Conservation (phyloP, 2,113 vertebrate genomes). For the Siniperca knerii region DNA sequence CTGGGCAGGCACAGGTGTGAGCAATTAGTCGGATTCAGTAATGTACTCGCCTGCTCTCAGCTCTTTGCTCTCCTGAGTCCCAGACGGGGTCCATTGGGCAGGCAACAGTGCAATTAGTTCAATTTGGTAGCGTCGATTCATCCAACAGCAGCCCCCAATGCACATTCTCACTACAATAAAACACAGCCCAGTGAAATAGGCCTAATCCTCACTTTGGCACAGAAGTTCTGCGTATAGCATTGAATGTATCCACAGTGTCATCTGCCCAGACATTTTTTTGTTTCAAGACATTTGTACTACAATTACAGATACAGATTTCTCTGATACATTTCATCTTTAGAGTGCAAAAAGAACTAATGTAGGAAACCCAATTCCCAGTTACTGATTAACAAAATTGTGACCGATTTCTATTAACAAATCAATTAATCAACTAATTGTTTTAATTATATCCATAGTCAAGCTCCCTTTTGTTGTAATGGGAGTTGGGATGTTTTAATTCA, state of each 20-base stretch:
- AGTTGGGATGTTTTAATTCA: not conserved
- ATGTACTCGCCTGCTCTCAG: slow-evolving; percentile 70
- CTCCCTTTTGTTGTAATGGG: not conserved
- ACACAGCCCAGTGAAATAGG: slow-evolving; percentile 51
- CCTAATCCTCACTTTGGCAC: slow-evolving; percentile 50
- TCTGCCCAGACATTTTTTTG: not conserved
- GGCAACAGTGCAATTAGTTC: slow-evolving; percentile 79
- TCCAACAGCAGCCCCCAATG: slow-evolving; percentile 65
- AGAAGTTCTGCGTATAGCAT: slow-evolving; percentile 25
- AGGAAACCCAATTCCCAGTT: not conserved
- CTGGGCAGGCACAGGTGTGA: slow-evolving; percentile 76
- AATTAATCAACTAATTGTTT: not conserved
- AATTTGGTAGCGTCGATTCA: slow-evolving; percentile 75
- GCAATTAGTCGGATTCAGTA: slow-evolving; percentile 75
- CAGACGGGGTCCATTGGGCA: slow-evolving; percentile 69
- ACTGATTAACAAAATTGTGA: not conserved
- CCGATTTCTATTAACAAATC: not conserved
- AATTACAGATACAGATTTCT: slow-evolving; percentile 2
- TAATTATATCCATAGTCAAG: not conserved
- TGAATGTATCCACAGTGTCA: slow-evolving; percentile 30
- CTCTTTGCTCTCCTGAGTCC: slow-evolving; percentile 69
- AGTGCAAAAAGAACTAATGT: not conserved
- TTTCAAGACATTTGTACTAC: not conserved
- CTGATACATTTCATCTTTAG: not conserved
- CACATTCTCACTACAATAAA: slow-evolving; percentile 64